Evolutionary conservation across 2,797 vertebrate genomes (phyloP).

Genomic region (Micromesistius poutassou): DNA sequence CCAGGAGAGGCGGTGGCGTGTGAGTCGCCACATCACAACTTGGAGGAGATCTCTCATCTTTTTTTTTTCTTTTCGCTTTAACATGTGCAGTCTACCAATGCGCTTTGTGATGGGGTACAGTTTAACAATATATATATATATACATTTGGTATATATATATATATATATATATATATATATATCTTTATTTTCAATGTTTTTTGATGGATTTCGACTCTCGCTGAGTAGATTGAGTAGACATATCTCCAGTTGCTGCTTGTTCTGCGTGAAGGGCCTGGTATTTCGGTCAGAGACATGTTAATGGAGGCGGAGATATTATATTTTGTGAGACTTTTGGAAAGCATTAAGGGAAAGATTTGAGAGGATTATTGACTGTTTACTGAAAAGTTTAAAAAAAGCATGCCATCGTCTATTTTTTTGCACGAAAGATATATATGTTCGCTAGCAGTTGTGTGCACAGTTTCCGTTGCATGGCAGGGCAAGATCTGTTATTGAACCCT

Average conservation of each 20-base stretch:
- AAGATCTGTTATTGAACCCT: constrained; percentile 45
- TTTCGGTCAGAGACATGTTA: constrained; percentile 25
- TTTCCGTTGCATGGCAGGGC: constrained; percentile 59
- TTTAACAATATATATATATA: constrained; percentile 1
- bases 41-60: constrained; percentile 44
- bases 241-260: constrained; percentile 45
- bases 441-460: constrained; percentile 41
- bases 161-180: constrained; percentile 63
- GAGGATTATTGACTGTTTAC: constrained; percentile 44
- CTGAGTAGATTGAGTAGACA: constrained; percentile 54
- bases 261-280: constrained; percentile 25
- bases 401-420: constrained; percentile 51
- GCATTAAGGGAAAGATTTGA: not conserved
- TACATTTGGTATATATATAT: constrained; percentile 47
- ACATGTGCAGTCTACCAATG: constrained; percentile 59
- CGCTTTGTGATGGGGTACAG: constrained; percentile 51
- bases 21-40: not conserved
- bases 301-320: not conserved
- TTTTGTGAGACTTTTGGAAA: not conserved
- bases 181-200: constrained; percentile 49
- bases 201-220: constrained; percentile 48
- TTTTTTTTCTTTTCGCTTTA: constrained; percentile 51
- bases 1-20: not conserved
- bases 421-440: constrained; percentile 43
- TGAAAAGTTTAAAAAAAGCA: constrained; percentile 42